Conservation (phyloP, 2,888 invertebrate species). For the Cataglyphis rosenhaueri region DNA sequence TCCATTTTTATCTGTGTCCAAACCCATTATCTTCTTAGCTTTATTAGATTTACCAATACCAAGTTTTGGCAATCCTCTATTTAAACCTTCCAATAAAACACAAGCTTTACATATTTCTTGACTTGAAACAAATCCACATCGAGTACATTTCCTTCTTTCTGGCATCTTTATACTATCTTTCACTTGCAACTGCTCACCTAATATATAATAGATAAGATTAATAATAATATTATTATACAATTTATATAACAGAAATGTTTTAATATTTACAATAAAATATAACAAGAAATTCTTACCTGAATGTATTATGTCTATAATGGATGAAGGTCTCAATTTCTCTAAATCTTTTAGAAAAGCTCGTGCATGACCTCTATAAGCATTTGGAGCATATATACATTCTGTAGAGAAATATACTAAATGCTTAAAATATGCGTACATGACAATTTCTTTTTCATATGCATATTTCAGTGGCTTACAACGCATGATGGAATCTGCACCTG, state of each 20-base stretch:
- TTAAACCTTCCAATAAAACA: constrained; percentile 96
- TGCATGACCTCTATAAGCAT: constrained; percentile 98
- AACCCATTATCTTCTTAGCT: constrained; percentile 84
- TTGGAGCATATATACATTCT: constrained; percentile 99
- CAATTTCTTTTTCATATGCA: constrained; percentile 99
- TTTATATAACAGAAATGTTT: constrained; percentile 38
- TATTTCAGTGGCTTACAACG: constrained; percentile 98
- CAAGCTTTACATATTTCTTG: constrained; percentile 99
- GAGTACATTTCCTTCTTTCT: constrained; percentile 91
- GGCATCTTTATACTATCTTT: constrained; percentile 94
- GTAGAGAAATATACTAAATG: constrained; percentile 99
- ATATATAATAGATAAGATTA: not conserved
- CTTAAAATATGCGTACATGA: constrained; percentile 99
- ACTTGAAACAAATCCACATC: constrained; percentile 97
- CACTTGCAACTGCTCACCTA: constrained; percentile 94
- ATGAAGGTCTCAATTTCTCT: constrained; percentile 96
- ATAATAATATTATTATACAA: constrained; percentile 21
- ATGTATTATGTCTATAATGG: constrained; percentile 97
- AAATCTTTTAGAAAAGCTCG: constrained; percentile 96
- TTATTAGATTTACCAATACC: constrained; percentile 97
- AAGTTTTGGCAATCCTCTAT: constrained; percentile 95
- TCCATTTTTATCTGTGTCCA: constrained; percentile 21
- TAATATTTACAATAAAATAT: constrained; percentile 21
- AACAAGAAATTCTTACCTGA: constrained; percentile 88
- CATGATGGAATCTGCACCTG: constrained; percentile 93